phyloP scores from a whole-genome alignment of 2,113 vertebrate species.

The Lota lota region DNA sequence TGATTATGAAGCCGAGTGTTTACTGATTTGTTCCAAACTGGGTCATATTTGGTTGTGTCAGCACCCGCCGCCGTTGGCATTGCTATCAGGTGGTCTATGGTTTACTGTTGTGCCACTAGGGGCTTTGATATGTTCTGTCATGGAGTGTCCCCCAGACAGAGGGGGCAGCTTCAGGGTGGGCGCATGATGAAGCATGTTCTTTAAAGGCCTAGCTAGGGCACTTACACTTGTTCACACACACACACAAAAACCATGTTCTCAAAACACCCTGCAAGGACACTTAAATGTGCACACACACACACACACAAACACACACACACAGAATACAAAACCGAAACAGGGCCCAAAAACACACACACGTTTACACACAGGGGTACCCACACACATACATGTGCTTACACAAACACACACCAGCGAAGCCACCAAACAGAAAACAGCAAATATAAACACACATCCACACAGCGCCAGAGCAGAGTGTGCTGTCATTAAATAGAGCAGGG shows the following conservation, averaged over 20 bases:
- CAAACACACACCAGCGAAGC: neutral
- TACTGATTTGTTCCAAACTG: conserved; percentile 42
- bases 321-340: conserved; percentile 22
- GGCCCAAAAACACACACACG: conserved; percentile 2
- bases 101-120: no score
- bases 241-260: no score
- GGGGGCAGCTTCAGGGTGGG: no score
- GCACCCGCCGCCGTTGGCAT: conserved; percentile 11
- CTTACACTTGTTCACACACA: no score
- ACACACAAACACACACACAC: conserved; percentile 7
- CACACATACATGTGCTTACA: neutral
- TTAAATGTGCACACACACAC: conserved; percentile 1
- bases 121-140: no score
- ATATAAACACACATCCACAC: conserved; percentile 26
- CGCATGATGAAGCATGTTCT: no score
- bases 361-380: neutral
- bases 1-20: conserved; percentile 37
- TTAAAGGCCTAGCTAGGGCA: no score
- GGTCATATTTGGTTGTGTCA: conserved; percentile 49
- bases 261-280: no score
- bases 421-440: neutral
- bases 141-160: no score
- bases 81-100: conserved; percentile 28
- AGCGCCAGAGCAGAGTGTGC: neutral
- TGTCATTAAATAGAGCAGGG: conserved; percentile 44